These are phyloP conservation scores for Oceanodroma leucorhoa DNA, from an alignment of 2,797 vertebrate genomes.

Conservation along the genomic window DNA sequence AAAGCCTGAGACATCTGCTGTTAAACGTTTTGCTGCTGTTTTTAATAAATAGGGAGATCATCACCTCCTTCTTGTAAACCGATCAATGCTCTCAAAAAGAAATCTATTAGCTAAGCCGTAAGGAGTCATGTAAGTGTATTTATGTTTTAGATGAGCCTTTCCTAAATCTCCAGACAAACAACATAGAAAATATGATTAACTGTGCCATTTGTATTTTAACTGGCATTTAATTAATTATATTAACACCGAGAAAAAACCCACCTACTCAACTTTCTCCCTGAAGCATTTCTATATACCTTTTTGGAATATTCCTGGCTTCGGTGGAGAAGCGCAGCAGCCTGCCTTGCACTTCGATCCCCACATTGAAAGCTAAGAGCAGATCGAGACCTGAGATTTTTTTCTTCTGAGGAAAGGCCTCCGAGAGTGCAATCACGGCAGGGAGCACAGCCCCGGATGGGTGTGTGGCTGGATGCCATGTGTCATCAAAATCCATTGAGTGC, in stretches of 20 bases:
- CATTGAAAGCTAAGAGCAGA: slow-evolving; percentile 90
- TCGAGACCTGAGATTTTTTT: slow-evolving; percentile 84
- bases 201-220: background rate
- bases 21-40: background rate
- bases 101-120: background rate
- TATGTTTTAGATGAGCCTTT: background rate
- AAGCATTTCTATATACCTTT: slow-evolving; percentile 75
- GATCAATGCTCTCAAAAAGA: background rate
- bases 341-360: slow-evolving; percentile 93
- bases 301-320: slow-evolving; percentile 90
- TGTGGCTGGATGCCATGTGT: slow-evolving; percentile 95
- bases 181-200: background rate
- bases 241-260: background rate
- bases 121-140: background rate
- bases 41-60: background rate
- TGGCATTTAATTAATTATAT: background rate
- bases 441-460: slow-evolving; percentile 91
- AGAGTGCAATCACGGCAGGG: slow-evolving; percentile 84
- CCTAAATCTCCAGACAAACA: background rate
- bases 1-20: background rate
- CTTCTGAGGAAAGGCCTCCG: slow-evolving; percentile 77
- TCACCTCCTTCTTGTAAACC: background rate
- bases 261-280: background rate
- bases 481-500: slow-evolving; percentile 97
- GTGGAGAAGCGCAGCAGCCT: slow-evolving; percentile 86